These are phyloP conservation scores for Microtus pennsylvanicus DNA, from an alignment of 2,113 vertebrate genomes.

Conservation along the genomic window DNA sequence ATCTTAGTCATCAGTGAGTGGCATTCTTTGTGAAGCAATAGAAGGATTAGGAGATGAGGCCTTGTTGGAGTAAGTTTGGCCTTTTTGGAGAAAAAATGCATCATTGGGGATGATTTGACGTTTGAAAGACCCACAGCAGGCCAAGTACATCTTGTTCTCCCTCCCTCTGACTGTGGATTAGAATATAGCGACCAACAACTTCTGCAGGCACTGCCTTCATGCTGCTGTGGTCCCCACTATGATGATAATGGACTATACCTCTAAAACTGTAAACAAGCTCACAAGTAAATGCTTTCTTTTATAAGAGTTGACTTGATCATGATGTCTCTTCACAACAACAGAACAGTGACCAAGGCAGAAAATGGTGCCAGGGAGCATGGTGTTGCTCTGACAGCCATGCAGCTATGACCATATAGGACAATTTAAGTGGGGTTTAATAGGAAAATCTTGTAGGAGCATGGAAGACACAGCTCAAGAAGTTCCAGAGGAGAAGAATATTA, in stretches of 20 bases:
- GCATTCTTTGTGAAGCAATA: background rate
- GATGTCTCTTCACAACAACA: background rate
- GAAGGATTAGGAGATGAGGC: background rate
- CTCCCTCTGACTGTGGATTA: background rate
- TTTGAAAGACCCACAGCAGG: background rate
- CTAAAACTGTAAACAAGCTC: background rate
- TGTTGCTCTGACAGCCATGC: background rate
- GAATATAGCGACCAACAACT: background rate
- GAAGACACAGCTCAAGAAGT: background rate
- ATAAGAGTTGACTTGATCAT: background rate
- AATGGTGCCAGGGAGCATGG: no score
- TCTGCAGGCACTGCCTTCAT: background rate
- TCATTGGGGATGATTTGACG: background rate
- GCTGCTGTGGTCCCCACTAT: background rate
- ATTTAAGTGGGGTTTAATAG: background rate
- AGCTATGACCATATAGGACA: background rate
- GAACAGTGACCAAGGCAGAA: background rate
- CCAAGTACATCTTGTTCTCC: no score
- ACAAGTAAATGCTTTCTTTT: background rate
- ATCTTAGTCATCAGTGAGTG: background rate
- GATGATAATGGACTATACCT: background rate
- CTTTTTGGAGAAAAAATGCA: background rate
- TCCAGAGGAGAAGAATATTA: background rate
- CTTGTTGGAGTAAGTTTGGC: background rate
- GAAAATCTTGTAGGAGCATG: background rate